Evolutionary conservation across 2,888 invertebrate genomes (phyloP).

Genomic region (Acronicta aceris): DNA sequence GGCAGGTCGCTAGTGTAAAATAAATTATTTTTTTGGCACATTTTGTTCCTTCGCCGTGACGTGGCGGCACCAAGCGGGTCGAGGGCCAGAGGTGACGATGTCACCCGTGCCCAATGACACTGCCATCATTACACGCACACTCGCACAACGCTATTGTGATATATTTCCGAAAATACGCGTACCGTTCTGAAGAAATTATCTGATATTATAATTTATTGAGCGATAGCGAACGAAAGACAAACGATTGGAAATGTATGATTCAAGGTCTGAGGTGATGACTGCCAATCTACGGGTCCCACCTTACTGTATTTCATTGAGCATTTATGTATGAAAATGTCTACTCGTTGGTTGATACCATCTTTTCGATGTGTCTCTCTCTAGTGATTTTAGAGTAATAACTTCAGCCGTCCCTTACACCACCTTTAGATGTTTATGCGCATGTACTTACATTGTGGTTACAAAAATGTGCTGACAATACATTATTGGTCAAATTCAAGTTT

Average conservation of each 20-base stretch:
- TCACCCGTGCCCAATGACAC: conserved; percentile 31
- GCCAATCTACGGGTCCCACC: no score
- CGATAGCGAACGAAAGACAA: neutral
- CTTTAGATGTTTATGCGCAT: neutral
- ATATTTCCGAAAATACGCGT: conserved; percentile 4
- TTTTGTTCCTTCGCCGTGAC: conserved; percentile 22
- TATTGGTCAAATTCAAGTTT: conserved; percentile 6
- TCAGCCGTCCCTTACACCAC: neutral
- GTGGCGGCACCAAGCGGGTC: conserved; percentile 26
- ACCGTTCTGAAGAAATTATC: neutral
- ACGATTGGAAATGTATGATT: no score
- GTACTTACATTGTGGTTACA: neutral
- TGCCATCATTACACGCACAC: conserved; percentile 3
- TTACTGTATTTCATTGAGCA: no score
- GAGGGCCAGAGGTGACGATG: conserved; percentile 52
- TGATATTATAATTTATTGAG: no score
- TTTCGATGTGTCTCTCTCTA: no score
- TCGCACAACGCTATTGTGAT: conserved; percentile 12
- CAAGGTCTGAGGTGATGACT: no score
- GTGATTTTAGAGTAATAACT: no score
- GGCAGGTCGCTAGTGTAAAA: no score
- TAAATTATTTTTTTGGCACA: no score
- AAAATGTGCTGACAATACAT: conserved; percentile 7
- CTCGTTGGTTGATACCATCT: no score
- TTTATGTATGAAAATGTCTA: no score